A percentile compares a stretch with the other conserved stretches of the same genome.
Evolutionary conservation across 2,113 vertebrate species (phyloP).

Genomic region (Sceloporus tristichus): DNA sequence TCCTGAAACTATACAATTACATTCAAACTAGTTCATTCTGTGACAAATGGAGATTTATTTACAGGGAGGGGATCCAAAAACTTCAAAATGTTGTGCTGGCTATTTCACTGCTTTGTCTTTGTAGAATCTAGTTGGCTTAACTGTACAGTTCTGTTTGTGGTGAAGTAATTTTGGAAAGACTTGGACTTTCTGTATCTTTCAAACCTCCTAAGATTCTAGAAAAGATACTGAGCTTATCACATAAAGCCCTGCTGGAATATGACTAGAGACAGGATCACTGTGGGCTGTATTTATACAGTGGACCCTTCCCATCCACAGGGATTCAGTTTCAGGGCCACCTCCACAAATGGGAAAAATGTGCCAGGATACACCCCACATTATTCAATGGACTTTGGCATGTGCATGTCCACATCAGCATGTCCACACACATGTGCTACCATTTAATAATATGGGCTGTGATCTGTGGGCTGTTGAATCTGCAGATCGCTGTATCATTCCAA

Average conservation of each 20-base stretch:
- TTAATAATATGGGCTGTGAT: no score
- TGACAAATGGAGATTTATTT: neutral
- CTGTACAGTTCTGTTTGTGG: neutral
- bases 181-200: neutral
- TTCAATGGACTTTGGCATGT: no score
- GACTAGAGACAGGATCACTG: neutral
- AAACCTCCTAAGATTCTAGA: neutral
- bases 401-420: no score
- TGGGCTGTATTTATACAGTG: neutral
- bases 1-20: neutral
- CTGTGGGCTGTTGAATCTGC: no score
- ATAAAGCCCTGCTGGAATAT: neutral
- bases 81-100: neutral
- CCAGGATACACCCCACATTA: no score
- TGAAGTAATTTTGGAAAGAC: neutral
- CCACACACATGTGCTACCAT: no score
- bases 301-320: no score
- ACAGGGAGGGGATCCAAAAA: neutral
- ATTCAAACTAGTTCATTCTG: neutral
- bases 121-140: neutral
- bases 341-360: no score
- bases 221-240: no score
- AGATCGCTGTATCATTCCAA: no score
- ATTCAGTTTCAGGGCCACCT: no score
- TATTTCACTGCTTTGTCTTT: neutral